Base-by-base conservation (phyloP, 1,140 invertebrate genomes). In the Ladona fulva region DNA sequence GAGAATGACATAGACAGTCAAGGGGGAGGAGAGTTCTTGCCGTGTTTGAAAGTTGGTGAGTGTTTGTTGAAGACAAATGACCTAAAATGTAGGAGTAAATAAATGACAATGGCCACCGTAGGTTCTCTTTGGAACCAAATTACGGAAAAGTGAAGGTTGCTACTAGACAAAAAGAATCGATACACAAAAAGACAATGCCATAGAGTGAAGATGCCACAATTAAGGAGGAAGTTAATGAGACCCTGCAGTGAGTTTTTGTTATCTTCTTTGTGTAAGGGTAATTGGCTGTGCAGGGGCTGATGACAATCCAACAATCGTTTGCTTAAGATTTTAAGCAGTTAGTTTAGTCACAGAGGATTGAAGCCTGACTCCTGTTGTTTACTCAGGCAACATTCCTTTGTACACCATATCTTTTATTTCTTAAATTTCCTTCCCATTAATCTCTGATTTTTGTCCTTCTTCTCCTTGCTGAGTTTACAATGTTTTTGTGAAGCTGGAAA, bases 351-450 rank as follows among this genome's bases (percentile, higher is more conserved):
- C n/a, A 66, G 52, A 22, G 52, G 52, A 66, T 16, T 66, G 52
- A 66, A 22, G 52, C 52, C 52, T 66, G 52, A 66, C 52, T 66
- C 52, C 52, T 66, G 52, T 22, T 66, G 52, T 19, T 66, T 3
- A 66, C 52, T 66, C 52, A 66, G 52, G 52, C 52, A 66, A 66
- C 52, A 66, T 66, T 66, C 52, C 52, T 66, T 66, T 66, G 52
- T 66, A 22, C 29, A 37, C 29, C 29, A 8, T 37, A 37, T 37
- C 29, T 37, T 37, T 37, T 37, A 37, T 37, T 37, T 37, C 29
- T 37, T 5, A 37, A 37, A 37, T 37, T 37, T 37, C 29, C 29
- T 37, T 5, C 1, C 29, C 8, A 37, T 1, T 37, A 5, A 37
- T 37, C 29, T 37, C 29, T 37, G 3, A 37, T 37, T 37, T 37